Evolutionary conservation across 2,888 invertebrate species (phyloP), one percentile per base, ranked within the genome.

Genomic region (Mythimna loreyi): DNA sequence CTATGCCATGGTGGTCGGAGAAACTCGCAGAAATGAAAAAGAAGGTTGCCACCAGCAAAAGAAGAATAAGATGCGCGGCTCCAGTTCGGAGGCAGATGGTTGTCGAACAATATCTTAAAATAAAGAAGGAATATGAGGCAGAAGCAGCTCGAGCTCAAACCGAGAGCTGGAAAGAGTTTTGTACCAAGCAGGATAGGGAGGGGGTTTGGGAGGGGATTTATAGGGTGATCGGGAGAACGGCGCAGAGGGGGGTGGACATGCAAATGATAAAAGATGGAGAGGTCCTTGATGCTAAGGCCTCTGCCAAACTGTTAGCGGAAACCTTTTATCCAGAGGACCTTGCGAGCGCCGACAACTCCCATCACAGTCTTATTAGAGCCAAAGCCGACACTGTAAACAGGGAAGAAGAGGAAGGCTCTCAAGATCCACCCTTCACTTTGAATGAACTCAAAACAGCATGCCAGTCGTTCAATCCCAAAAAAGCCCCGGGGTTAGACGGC

Each of bases 101-200:
- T 16, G 61, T 77, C 0, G 57, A 81, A 28, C 28, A 28, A 28
- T 28, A 28, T 71, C 23, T 79, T 6, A n/a, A 58, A 59, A 33
- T 68, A 3, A 81, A 75, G 57, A 36, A 61, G 11, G 28, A 60
- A 2, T 83, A 85, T 25, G 59, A 60, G 0, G n/a, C 2, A 0
- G 70, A 56, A 36, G 75, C 58, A 1, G 36, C 21, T 5, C 69
- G 67, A 30, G 78, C 78, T 13, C 70, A 69, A 21, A 79, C 69
- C 0, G n/a, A 69, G 2, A 76, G 73, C 43, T 81, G 82, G 80
- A 79, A 80, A 49, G 71, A 78, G 8, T 82, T 80, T 55, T 82
- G 83, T 25, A 8, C 58, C 2, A 81, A 28, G 1, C 78, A 84
- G 60, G 74, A 80, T 5, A 66, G 28, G 28, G 28, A 28, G 28